Base-by-base conservation (phyloP, 2,113 vertebrate species). In the Dasyprocta punctata region DNA sequence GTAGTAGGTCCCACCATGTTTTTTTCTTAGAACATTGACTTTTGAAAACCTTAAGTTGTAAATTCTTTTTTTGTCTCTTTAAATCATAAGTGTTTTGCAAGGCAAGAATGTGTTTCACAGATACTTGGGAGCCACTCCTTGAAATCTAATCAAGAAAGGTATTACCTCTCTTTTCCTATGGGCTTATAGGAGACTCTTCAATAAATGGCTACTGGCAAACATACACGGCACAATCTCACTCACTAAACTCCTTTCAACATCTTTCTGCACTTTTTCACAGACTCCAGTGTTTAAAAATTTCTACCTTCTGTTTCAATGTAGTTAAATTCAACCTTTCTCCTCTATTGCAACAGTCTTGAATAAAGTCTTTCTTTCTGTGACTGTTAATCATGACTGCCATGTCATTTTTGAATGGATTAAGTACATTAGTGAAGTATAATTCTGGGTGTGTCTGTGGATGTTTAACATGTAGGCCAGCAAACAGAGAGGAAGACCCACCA, bases 71-170 rank as follows among this genome's bases (percentile, higher is more conserved):
- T 4, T 56, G 4, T n/a, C 19, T 10, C 2, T 94, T 90, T 58
- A 30, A 97, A 41, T 83, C 83, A 7, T 38, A 92, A 63, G 89
- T 80, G 24, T 69, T 86, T 47, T 65, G 63, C 13, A 92, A 71
- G 3, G 5, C 38, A 33, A 14, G 14, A 86, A 44, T 86, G 12
- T 58, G 28, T 90, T 90, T 73, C 41, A 26, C 49, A 94, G 33
- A 10, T 26, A 93, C 1, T n/a, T 20, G 13, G 10, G 63, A 89
- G n/a, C 20, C 60, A 73, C 7, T 19, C 33, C 24, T 80, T 22
- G 22, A 90, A 95, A 69, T 12, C 5, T 82, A 60, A n/a, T 82
- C 30, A 90, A 61, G 41, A 82, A 54, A 77, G 22, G 58, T 8
- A 41, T 0, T 30, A 24, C 17, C 7, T 11, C 5, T 30, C 8